These are phyloP conservation scores for Choloepus hoffmanni DNA, from an alignment of 2,113 vertebrate genomes.

Conservation along the genomic window DNA sequence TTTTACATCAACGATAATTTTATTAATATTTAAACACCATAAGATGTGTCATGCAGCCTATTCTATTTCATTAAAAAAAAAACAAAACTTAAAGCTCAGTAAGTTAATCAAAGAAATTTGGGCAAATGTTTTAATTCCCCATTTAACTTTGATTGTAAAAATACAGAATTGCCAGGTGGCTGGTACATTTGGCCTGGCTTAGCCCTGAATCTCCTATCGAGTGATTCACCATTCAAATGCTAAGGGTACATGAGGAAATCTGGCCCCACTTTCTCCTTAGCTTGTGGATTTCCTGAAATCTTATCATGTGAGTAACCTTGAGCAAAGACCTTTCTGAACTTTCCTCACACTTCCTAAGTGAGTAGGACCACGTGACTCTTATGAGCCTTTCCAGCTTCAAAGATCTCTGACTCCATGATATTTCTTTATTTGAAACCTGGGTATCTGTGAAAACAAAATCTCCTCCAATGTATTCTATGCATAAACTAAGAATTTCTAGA, in stretches of 20 bases:
- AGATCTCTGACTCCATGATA: not conserved
- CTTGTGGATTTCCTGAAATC: constrained; percentile 62
- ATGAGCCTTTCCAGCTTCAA: constrained; percentile 12
- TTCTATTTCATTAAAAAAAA: constrained; percentile 1
- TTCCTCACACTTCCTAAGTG: not conserved
- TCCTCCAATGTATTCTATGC: not conserved
- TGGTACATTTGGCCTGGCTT: not conserved
- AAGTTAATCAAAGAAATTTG: constrained; percentile 42
- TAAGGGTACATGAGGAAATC: not conserved
- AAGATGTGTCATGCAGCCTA: not conserved
- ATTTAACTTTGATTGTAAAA: constrained; percentile 54
- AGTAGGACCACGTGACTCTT: not conserved
- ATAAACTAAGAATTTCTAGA: constrained; percentile 62
- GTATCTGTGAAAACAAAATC: constrained; percentile 32
- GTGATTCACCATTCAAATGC: constrained; percentile 19
- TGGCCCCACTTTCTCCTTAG: not conserved
- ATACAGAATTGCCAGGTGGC: constrained; percentile 9
- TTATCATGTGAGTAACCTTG: not conserved
- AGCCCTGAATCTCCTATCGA: constrained; percentile 23
- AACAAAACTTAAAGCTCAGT: constrained; percentile 17
- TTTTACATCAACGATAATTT: constrained; percentile 32
- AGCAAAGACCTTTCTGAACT: not conserved
- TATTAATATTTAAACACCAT: constrained; percentile 15
- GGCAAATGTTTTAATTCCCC: constrained; percentile 25
- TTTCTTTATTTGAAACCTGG: constrained; percentile 43